These are phyloP conservation scores for Gorsachius goisagi DNA, from an alignment of 2,113 vertebrate species.

Conservation along the genomic window DNA sequence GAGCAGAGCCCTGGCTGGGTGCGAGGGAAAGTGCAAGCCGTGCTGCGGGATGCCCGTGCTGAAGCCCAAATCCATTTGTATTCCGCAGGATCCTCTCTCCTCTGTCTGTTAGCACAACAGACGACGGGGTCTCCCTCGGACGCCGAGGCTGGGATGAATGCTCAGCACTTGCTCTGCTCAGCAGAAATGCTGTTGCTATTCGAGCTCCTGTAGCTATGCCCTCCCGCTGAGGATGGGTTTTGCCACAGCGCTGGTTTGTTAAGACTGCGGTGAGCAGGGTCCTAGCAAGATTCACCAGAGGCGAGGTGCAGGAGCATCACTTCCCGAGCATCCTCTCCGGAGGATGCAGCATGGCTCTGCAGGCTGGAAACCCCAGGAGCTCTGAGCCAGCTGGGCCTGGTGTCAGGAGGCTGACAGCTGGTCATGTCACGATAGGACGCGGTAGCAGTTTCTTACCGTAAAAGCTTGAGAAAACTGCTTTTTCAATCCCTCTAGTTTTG, in stretches of 20 bases:
- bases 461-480: background rate
- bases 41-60: background rate
- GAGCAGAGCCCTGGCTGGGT: background rate
- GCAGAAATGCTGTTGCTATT: background rate
- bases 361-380: background rate
- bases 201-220: background rate
- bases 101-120: background rate
- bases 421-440: accelerated
- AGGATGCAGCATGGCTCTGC: background rate
- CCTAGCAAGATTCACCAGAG: accelerated
- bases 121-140: background rate
- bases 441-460: background rate
- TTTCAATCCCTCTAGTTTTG: background rate
- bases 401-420: background rate
- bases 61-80: background rate
- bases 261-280: accelerated
- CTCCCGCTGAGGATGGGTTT: background rate
- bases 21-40: background rate
- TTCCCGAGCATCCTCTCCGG: accelerated
- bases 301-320: background rate
- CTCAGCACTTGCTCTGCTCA: background rate
- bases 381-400: background rate
- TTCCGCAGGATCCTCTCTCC: background rate
- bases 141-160: background rate
- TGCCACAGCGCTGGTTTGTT: background rate